phyloP scores from a whole-genome alignment of 1,140 invertebrate genomes.

The Steinernema khuongi region DNA sequence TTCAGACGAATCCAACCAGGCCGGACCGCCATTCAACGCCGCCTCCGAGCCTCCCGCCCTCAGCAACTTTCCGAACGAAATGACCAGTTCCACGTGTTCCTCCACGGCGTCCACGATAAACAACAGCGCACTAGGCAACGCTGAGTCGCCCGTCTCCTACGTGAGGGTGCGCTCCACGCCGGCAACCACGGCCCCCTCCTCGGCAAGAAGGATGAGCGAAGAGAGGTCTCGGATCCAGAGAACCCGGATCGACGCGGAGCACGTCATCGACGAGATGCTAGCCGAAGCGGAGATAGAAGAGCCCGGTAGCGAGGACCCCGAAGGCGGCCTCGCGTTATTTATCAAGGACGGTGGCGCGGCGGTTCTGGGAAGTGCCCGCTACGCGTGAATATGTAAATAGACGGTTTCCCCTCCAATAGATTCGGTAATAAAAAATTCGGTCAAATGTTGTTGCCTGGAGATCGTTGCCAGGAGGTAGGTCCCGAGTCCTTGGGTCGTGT shows the following conservation, averaged over 20 bases:
- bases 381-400: not conserved
- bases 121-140: not conserved
- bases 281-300: constrained; percentile 3
- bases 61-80: not conserved
- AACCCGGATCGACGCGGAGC: not conserved
- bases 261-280: not conserved
- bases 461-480: no score
- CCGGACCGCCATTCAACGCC: not conserved
- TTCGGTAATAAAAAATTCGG: not conserved
- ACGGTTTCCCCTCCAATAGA: no score
- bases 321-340: not conserved
- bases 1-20: not conserved
- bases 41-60: not conserved
- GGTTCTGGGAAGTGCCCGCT: not conserved
- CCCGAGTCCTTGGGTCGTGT: no score
- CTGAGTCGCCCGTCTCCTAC: not conserved
- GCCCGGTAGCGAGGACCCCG: not conserved
- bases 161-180: not conserved
- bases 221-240: constrained; percentile 6
- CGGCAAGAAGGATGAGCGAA: not conserved
- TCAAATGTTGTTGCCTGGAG: not conserved
- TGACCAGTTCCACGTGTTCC: not conserved
- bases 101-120: not conserved
- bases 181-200: not conserved
- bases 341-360: not conserved